Percentiles rank a stretch among this genome's conserved stretches.
Evolutionary conservation across 92 coral and sea anemone genomes (phyloP).

Genomic region (Montipora capitata): DNA sequence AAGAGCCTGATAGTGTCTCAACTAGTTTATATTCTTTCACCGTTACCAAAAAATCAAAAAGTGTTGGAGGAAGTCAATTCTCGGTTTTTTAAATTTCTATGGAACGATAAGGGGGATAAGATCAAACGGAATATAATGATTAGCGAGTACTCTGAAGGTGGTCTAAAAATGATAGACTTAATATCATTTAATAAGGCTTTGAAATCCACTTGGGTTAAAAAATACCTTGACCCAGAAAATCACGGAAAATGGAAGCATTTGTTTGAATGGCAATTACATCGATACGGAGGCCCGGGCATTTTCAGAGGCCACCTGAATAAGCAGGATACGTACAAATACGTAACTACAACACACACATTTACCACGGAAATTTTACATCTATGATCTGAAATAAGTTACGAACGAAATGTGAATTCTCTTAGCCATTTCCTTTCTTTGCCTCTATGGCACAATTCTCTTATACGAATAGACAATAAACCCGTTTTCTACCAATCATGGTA

Average conservation of each 20-base stretch:
- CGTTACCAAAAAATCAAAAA: conserved; percentile 8
- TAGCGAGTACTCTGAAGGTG: neutral
- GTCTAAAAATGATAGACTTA: conserved; percentile 34
- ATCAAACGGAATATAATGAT: conserved; percentile 44
- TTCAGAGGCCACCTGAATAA: neutral
- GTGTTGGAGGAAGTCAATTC: conserved; percentile 19
- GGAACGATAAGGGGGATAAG: conserved; percentile 52
- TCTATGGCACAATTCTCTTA: too few relatives aligned
- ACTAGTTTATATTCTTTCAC: conserved; percentile 33
- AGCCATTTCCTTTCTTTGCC: too few relatives aligned
- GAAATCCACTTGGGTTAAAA: conserved; percentile 11
- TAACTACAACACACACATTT: too few relatives aligned
- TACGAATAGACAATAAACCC: too few relatives aligned
- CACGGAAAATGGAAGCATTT: conserved; percentile 42
- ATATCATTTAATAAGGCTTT: conserved; percentile 29
- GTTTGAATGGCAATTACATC: conserved; percentile 22
- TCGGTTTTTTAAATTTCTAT: conserved; percentile 11
- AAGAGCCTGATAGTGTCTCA: conserved; percentile 46
- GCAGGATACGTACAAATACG: conserved; percentile 20
- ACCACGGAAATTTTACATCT: too few relatives aligned
- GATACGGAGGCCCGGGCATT: conserved; percentile 11
- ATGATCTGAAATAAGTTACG: too few relatives aligned
- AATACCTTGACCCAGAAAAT: conserved; percentile 16
- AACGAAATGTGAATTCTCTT: too few relatives aligned
- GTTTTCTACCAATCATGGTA: too few relatives aligned